Percentiles rank a stretch among this genome's conserved stretches.
Conservation (phyloP, 2,797 vertebrate species). For the Nannoperca australis region DNA sequence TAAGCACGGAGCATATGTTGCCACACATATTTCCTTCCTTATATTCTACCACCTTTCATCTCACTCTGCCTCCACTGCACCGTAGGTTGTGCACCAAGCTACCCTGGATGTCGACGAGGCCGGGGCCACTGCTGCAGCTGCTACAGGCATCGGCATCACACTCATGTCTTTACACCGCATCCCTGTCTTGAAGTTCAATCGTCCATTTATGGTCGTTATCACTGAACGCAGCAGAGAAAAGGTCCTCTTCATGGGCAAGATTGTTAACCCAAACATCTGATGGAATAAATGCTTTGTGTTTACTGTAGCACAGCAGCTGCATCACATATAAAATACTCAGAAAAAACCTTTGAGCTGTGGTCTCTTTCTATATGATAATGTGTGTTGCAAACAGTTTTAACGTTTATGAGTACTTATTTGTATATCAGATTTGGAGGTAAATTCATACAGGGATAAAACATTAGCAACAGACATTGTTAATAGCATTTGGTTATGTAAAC, state of each 20-base stretch:
- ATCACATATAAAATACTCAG: slow-evolving; percentile 28
- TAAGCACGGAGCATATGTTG: slow-evolving; percentile 39
- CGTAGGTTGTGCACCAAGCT: slow-evolving; percentile 89
- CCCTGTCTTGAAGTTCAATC: slow-evolving; percentile 84
- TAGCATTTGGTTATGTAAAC: neutral
- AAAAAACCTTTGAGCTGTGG: slow-evolving; percentile 8
- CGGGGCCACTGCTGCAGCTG: slow-evolving; percentile 87
- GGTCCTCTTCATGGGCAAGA: slow-evolving; percentile 80
- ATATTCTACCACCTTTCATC: neutral
- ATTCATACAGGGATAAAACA: neutral
- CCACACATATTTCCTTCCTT: neutral
- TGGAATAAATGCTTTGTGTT: slow-evolving; percentile 16
- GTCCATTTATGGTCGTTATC: slow-evolving; percentile 90
- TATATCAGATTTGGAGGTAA: neutral
- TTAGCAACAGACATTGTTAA: neutral
- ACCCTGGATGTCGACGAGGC: slow-evolving; percentile 89
- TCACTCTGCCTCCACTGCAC: slow-evolving; percentile 9
- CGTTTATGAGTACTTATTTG: neutral
- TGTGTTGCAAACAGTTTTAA: neutral
- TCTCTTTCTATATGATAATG: slow-evolving; percentile 6
- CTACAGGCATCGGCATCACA: slow-evolving; percentile 76
- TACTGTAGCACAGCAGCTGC: neutral
- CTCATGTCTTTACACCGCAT: slow-evolving; percentile 65
- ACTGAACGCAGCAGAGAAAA: slow-evolving; percentile 81
- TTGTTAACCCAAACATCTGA: slow-evolving; percentile 78